Conservation (phyloP, 1,140 invertebrate genomes). For the Polypedilum vanderplanki region DNA sequence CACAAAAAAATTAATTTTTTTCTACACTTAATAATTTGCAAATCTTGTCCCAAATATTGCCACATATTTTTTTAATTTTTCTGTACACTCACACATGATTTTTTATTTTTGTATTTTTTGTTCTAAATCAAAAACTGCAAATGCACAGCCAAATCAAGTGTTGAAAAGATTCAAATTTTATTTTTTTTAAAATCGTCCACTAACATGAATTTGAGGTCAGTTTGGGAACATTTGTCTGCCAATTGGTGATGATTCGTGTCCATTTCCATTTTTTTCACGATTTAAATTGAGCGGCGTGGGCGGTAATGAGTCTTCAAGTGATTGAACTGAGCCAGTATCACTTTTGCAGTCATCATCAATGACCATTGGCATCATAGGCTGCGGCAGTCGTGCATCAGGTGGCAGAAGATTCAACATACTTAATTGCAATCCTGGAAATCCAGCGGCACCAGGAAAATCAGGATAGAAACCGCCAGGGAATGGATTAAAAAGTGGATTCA, state of each 20-base stretch:
- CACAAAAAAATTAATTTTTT: neutral
- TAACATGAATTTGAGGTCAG: slow-evolving; percentile 15
- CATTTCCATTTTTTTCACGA: slow-evolving; percentile 44
- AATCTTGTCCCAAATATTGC: neutral
- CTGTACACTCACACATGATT: neutral
- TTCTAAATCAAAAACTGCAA: neutral
- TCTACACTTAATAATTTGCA: slow-evolving; percentile 15
- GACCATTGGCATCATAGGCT: slow-evolving; percentile 45
- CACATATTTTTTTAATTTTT: neutral
- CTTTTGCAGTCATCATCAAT: slow-evolving; percentile 60
- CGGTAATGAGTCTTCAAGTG: slow-evolving; percentile 54
- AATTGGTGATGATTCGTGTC: neutral
- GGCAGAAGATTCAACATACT: slow-evolving; percentile 75
- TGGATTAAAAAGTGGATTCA: slow-evolving; percentile 59
- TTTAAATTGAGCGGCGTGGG: slow-evolving; percentile 47
- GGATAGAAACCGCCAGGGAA: slow-evolving; percentile 70
- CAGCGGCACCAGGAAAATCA: slow-evolving; percentile 57
- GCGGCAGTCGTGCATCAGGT: slow-evolving; percentile 55
- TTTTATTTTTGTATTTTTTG: neutral
- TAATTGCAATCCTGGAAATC: slow-evolving; percentile 68
- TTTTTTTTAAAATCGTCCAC: slow-evolving; percentile 14
- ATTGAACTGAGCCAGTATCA: slow-evolving; percentile 52
- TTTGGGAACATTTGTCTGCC: neutral
- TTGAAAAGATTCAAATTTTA: neutral
- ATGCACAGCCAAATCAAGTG: neutral